Evolutionary conservation across 2,113 vertebrate species (phyloP).

Genomic region (Psettodes erumei): DNA sequence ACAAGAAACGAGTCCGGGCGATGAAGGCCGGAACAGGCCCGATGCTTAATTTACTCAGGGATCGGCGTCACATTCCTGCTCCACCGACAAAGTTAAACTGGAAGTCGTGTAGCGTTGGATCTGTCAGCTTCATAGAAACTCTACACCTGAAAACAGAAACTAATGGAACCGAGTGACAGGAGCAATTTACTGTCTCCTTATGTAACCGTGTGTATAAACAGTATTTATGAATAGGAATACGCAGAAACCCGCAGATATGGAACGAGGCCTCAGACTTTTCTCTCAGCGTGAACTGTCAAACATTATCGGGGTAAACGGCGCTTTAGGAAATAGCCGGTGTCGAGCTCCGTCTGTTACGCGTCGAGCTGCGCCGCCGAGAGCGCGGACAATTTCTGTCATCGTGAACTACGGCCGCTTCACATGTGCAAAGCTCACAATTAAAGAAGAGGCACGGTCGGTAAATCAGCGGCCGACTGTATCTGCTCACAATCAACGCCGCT

Average conservation of each 20-base stretch:
- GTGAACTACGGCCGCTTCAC: slow-evolving; percentile 13
- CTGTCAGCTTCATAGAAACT: not conserved
- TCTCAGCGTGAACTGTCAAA: slow-evolving; percentile 33
- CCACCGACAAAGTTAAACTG: not conserved
- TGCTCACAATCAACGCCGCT: slow-evolving; percentile 65
- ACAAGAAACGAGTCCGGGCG: too few species aligned
- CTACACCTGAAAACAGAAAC: slow-evolving; percentile 6
- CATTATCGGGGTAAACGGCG: slow-evolving; percentile 20
- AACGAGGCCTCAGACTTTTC: slow-evolving; percentile 6
- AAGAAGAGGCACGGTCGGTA: slow-evolving; percentile 22
- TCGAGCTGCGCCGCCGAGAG: slow-evolving; percentile 13
- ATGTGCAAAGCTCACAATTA: slow-evolving; percentile 33
- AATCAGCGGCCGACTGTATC: slow-evolving; percentile 44
- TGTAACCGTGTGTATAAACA: slow-evolving; percentile 2
- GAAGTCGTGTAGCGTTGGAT: not conserved
- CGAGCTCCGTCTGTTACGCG: slow-evolving; percentile 15
- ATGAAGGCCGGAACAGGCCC: not conserved
- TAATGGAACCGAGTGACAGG: not conserved
- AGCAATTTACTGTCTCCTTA: slow-evolving; percentile 11
- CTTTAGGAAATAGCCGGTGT: not conserved
- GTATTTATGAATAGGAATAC: not conserved
- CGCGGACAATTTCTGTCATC: not conserved
- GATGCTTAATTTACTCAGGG: not conserved
- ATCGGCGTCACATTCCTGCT: not conserved
- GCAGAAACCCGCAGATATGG: not conserved